phyloP scores from a whole-genome alignment of 2,888 invertebrate species.

The Elegia similella region DNA sequence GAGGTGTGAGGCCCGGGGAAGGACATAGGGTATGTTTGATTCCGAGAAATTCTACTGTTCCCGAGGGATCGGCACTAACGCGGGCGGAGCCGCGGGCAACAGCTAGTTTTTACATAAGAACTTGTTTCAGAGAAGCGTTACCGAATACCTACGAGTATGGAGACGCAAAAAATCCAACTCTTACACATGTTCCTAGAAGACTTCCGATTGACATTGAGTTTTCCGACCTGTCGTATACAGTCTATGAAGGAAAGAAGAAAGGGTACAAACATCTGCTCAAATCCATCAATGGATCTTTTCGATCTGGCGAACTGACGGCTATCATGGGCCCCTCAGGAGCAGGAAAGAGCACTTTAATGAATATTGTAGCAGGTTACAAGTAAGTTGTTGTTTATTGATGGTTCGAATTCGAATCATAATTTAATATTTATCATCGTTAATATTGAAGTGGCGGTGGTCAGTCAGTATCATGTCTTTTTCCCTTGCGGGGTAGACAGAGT shows the following conservation, averaged over 20 bases:
- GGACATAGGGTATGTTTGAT: no score
- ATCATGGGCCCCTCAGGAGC: conserved; percentile 14
- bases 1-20: no score
- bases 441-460: no score
- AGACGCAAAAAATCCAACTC: conserved; percentile 87
- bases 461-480: no score
- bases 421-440: no score
- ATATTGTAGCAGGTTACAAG: conserved; percentile 12
- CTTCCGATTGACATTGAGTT: conserved; percentile 96
- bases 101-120: background rate
- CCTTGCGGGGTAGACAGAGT: no score
- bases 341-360: conserved; percentile 11
- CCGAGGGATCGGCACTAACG: no score
- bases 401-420: no score
- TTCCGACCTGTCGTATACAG: conserved; percentile 93
- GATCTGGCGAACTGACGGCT: conserved; percentile 6
- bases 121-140: conserved; percentile 81
- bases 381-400: background rate
- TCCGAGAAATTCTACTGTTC: no score
- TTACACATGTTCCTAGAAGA: conserved; percentile 91
- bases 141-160: conserved; percentile 85
- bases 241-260: conserved; percentile 90
- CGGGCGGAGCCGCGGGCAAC: no score
- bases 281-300: conserved; percentile 1
- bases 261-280: conserved; percentile 91